Evolutionary conservation across 2,113 vertebrate genomes (phyloP).

Genomic region (Promerops cafer): DNA sequence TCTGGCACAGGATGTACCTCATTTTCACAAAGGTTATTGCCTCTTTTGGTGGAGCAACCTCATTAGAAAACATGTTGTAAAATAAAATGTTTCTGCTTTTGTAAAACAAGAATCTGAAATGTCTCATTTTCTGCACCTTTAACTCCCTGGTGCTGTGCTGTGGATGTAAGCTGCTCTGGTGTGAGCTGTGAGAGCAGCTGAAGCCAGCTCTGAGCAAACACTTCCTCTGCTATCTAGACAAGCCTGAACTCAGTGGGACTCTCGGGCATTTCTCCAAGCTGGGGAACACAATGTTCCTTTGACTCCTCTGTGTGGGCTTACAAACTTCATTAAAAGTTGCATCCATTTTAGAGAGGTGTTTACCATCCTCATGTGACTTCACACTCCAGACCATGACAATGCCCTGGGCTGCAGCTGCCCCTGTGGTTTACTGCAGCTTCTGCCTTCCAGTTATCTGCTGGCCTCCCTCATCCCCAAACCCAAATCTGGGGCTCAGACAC

Average conservation of each 20-base stretch:
- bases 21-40: neutral
- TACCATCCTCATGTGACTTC: neutral
- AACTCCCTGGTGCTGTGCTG: neutral
- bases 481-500: neutral
- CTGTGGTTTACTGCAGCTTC: neutral
- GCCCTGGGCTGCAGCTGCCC: neutral
- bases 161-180: neutral
- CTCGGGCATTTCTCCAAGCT: constrained; percentile 10
- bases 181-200: neutral
- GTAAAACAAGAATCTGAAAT: neutral
- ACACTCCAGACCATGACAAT: neutral
- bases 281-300: constrained; percentile 18
- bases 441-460: neutral
- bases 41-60: neutral
- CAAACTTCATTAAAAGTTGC: neutral
- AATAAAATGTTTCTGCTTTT: neutral
- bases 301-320: neutral
- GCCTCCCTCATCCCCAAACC: neutral
- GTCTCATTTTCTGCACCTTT: neutral
- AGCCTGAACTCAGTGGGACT: neutral
- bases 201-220: neutral
- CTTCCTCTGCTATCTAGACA: neutral
- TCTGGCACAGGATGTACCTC: neutral
- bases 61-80: neutral
- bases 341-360: neutral